Evolutionary conservation across 2,113 vertebrate species (phyloP).

Genomic region (Entomyzon cyanotis): DNA sequence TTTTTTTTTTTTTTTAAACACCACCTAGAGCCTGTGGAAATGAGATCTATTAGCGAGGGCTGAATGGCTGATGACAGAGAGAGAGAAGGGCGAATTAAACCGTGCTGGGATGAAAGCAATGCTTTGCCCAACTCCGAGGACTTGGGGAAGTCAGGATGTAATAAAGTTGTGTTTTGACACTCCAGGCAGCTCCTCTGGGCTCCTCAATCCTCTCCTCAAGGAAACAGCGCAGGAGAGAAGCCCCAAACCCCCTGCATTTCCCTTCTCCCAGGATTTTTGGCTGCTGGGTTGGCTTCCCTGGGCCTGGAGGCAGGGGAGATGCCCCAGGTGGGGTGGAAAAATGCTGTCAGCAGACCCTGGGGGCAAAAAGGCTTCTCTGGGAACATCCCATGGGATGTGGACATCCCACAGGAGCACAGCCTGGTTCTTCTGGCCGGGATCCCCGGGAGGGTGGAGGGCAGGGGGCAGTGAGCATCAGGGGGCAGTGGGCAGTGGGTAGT

Average conservation of each 20-base stretch:
- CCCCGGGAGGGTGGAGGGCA: neutral
- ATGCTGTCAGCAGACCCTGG: neutral
- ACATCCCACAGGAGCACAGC: neutral
- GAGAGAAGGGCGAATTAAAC: neutral
- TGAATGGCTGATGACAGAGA: slow-evolving; percentile 48
- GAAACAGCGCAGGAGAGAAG: neutral
- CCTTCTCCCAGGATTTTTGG: neutral
- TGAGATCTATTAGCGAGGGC: slow-evolving; percentile 51
- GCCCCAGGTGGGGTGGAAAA: too few relatives aligned
- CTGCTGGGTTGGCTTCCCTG: neutral
- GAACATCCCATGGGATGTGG: accelerated
- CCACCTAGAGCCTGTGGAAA: slow-evolving; percentile 47
- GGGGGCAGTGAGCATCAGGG: neutral
- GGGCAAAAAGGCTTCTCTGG: neutral
- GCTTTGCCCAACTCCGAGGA: neutral
- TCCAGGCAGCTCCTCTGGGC: neutral
- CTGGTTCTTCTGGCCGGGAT: neutral
- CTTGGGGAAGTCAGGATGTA: neutral
- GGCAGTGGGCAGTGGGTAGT: neutral
- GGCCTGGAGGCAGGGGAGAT: neutral
- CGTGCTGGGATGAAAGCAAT: slow-evolving; percentile 21
- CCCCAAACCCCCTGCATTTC: neutral
- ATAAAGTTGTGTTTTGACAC: neutral
- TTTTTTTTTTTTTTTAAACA: neutral
- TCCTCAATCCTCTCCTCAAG: neutral